A percentile compares a stretch with the other conserved stretches of the same genome.
These are phyloP conservation scores for Rhabdomys pumilio DNA, from an alignment of 2,797 vertebrate genomes.

Conservation along the genomic window DNA sequence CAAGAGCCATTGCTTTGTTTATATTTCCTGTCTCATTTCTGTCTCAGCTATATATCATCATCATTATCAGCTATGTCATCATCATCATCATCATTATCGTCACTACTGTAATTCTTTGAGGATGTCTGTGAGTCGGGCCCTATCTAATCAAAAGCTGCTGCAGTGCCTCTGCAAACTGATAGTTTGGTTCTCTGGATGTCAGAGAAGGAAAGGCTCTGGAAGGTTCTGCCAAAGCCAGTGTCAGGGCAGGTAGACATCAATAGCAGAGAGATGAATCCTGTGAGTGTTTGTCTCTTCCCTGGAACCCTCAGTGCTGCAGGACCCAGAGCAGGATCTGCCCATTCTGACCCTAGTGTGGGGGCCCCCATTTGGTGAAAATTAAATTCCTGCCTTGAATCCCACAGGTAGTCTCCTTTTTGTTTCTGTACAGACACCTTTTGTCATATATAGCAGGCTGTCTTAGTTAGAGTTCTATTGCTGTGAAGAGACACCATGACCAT, in stretches of 20 bases:
- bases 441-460: neutral
- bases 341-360: neutral
- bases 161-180: neutral
- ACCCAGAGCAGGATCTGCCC: neutral
- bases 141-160: neutral
- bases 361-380: neutral
- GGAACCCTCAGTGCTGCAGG: neutral
- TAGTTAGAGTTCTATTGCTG: neutral
- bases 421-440: neutral
- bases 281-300: neutral
- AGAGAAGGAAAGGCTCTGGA: neutral
- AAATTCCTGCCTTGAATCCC: neutral
- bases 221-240: neutral
- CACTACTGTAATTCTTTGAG: neutral
- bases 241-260: neutral
- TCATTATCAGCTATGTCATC: neutral
- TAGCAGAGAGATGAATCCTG: neutral
- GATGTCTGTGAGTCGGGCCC: neutral
- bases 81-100: neutral
- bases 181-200: conserved; percentile 46
- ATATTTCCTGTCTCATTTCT: neutral
- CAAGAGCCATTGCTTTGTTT: neutral
- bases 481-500: neutral
- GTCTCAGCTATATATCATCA: neutral
- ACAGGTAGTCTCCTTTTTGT: neutral